phyloP scores from a whole-genome alignment of 2,113 vertebrate species.

The Mustela nigripes region DNA sequence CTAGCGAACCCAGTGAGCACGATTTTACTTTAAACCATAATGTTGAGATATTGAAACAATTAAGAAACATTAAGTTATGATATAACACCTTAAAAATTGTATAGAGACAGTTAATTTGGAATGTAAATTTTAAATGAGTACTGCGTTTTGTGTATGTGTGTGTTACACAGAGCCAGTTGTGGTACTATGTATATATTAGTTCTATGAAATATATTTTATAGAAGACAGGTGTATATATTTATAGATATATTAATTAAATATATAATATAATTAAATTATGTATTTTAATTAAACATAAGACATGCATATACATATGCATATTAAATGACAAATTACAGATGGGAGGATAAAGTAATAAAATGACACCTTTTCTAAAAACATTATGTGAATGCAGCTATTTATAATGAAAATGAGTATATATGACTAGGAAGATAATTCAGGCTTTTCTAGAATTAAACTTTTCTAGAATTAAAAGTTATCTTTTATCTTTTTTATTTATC shows the following conservation, averaged over 20 bases:
- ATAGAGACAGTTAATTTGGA: not conserved
- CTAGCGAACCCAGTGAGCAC: not conserved
- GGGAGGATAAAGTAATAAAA: not conserved
- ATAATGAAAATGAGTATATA: not conserved
- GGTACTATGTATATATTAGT: not conserved
- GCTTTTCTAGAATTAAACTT: slow-evolving; percentile 8
- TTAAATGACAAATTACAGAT: not conserved
- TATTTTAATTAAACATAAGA: not conserved
- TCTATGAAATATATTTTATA: slow-evolving; percentile 20
- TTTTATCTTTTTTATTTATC: not conserved
- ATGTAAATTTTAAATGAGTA: not conserved
- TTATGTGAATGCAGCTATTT: not conserved
- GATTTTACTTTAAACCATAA: not conserved
- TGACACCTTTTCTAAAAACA: not conserved
- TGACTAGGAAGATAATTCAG: not conserved
- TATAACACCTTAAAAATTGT: not conserved
- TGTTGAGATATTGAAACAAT: not conserved
- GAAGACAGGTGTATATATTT: not conserved
- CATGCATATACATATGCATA: not conserved
- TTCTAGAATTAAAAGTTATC: not conserved
- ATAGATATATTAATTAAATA: not conserved
- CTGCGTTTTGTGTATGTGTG: not conserved
- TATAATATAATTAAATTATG: not conserved
- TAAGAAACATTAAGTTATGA: not conserved
- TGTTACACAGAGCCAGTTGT: not conserved